Evolutionary conservation across 2,888 invertebrate species (phyloP), one percentile per base, ranked within the genome.

Genomic region (Nymphalis urticae): DNA sequence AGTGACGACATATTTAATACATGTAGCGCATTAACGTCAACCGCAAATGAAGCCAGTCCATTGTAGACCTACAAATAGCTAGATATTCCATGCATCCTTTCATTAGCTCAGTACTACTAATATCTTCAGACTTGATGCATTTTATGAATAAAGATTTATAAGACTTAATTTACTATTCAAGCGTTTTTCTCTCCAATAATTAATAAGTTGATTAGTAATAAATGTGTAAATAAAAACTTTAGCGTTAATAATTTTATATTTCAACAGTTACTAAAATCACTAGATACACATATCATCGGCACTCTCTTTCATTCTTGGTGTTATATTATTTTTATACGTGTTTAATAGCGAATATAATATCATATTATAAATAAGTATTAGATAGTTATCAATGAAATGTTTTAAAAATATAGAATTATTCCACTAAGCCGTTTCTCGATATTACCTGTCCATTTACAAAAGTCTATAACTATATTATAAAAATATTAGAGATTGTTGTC

Each of bases 221-320:
- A 63, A 48, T 36, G 50, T 72, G 72, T 72, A 72, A 70, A 72
- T 72, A 71, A 65, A 66, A 65, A 60, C 61, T 65, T 62, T 70
- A 70, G 70, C 64, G 65, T 72, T 66, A 72, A 66, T 68, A 72
- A 72, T 89, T 89, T 89, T 88, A 85, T 89, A 90, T 86, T 80
- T 86, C 78, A 77, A 80, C 77, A 75, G 75, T 79, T 79, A 74
- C 75, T 75, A 74, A 72, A 71, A 80, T 87, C 89, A 89, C 88
- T 88, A 88, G 89, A 86, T 1, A 87, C 84, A 90, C 91, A 92
- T 92, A 92, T 92, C 92, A 91, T 89, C 82, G 72, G 90, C 91
- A 92, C 92, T 84, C 82, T 85, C 83, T 88, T 84, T 89, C 87
- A 89, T 86, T 90, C 87, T 92, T 84, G 89, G 81, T 91, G 90